phyloP scores from a whole-genome alignment of 1,140 invertebrate genomes.

The Drosophila littoralis region DNA sequence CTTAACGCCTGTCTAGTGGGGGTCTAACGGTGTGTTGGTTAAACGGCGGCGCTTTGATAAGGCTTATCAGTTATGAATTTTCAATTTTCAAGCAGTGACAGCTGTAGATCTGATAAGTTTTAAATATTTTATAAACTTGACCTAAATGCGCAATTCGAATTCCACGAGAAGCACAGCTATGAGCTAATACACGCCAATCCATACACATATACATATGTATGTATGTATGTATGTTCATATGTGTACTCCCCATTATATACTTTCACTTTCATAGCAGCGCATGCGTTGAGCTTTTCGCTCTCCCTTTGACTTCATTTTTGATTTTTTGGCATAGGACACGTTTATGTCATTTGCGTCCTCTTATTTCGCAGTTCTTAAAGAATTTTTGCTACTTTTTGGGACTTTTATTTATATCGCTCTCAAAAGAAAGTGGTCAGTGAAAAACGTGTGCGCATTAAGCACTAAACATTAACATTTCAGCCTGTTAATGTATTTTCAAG shows the following conservation, averaged over 20 bases:
- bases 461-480: conserved; percentile 28
- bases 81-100: conserved; percentile 32
- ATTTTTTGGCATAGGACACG: conserved; percentile 25
- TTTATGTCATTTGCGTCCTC: conserved; percentile 3
- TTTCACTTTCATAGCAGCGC: conserved; percentile 69
- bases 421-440: background rate
- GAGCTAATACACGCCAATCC: background rate
- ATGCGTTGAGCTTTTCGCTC: conserved; percentile 47
- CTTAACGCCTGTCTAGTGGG: conserved; percentile 40
- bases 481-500: conserved; percentile 21
- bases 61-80: conserved; percentile 47
- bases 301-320: conserved; percentile 16
- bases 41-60: conserved; percentile 26
- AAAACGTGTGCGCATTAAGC: conserved; percentile 23
- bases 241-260: conserved; percentile 42
- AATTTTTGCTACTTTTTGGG: background rate
- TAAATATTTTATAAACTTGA: conserved; percentile 60
- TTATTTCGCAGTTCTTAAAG: background rate
- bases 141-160: conserved; percentile 71
- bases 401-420: conserved; percentile 15
- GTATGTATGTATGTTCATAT: conserved; percentile 19
- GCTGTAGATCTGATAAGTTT: conserved; percentile 36
- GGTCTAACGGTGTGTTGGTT: conserved; percentile 34
- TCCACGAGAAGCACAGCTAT: background rate
- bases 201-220: background rate